Base-by-base conservation (phyloP, 2,888 invertebrate genomes). In the Dasypolia templi region DNA sequence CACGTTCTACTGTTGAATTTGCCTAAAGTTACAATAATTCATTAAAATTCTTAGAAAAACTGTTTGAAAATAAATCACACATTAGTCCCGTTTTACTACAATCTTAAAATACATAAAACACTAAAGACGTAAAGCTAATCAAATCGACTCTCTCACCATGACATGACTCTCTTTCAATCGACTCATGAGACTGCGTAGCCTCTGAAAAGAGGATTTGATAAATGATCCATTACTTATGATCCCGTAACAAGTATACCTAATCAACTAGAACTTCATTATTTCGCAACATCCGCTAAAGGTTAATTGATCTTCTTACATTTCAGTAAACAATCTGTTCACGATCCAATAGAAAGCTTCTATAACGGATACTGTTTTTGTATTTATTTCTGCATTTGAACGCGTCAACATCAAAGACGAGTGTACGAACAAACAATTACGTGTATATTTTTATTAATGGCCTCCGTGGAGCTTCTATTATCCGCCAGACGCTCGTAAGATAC, bases 301-400 rank as follows among this genome's bases (percentile, higher is more conserved):
- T 92, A 93, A 93, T 92, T 91, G 90, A 82, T 79, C 85, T 89
- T 91, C 84, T 93, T 79, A 74, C 79, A 82, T 93, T 92, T 88
- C 91, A 78, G 73, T 86, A 90, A 90, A 91, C 89, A 89, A 80
- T 75, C 64, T 72, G 67, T 70, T 80, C 63, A 55, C 73, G 66
- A 77, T 72, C 42, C 71, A 58, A 68, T 77, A 75, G 42, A 75
- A 76, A 70, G 65, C 63, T 64, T 72, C 51, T 46, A 59, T 53
- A 59, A 44, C n/a, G 44, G 62, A 63, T 55, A 49, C 65, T 80
- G 75, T 75, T 56, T 83, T 32, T 82, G 29, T 82, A 59, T 71
- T 61, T 81, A 70, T 70, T 51, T 58, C 63, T 69, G 26, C 26
- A 73, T 64, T 85, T 55, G 29, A 61, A 71, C 78, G 72, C 71